Evolutionary conservation across 2,113 vertebrate genomes (phyloP).

Genomic region (Seriola rivoliana): DNA sequence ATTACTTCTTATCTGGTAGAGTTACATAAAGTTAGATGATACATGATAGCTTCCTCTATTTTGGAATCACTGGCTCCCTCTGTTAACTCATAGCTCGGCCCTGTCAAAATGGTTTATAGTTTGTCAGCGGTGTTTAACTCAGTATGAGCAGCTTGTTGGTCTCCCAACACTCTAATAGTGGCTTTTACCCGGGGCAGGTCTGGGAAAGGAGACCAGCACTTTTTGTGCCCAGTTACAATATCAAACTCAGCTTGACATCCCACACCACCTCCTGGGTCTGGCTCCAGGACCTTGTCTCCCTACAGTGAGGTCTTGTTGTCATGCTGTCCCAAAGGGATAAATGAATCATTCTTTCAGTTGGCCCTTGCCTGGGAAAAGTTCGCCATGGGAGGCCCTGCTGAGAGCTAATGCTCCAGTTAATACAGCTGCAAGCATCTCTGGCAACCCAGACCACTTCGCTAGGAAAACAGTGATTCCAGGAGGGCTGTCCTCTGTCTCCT

Average conservation of each 20-base stretch:
- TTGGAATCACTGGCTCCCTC: too few species aligned
- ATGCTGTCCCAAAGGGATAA: neutral
- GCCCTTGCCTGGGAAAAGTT: neutral
- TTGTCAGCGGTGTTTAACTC: too few species aligned
- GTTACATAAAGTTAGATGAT: too few species aligned
- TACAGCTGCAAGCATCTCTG: neutral
- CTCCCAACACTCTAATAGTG: too few species aligned
- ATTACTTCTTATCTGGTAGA: too few species aligned
- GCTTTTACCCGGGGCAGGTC: neutral
- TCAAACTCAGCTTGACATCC: neutral
- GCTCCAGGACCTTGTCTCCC: neutral
- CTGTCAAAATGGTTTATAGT: too few species aligned
- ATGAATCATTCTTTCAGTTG: slow-evolving; percentile 2
- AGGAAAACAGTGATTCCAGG: neutral
- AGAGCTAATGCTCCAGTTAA: slow-evolving; percentile 3
- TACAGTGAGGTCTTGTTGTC: neutral
- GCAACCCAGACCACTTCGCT: neutral
- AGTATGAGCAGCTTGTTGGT: too few species aligned
- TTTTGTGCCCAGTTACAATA: neutral
- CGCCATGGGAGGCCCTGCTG: neutral
- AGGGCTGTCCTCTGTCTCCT: slow-evolving; percentile 8
- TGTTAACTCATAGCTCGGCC: too few species aligned
- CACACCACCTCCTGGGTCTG: neutral
- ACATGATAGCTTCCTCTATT: too few species aligned
- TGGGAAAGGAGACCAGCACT: neutral